A percentile compares a stretch with the other conserved stretches of the same genome.
Evolutionary conservation across 2,797 vertebrate species (phyloP).

Genomic region (Podarcis lilfordi): DNA sequence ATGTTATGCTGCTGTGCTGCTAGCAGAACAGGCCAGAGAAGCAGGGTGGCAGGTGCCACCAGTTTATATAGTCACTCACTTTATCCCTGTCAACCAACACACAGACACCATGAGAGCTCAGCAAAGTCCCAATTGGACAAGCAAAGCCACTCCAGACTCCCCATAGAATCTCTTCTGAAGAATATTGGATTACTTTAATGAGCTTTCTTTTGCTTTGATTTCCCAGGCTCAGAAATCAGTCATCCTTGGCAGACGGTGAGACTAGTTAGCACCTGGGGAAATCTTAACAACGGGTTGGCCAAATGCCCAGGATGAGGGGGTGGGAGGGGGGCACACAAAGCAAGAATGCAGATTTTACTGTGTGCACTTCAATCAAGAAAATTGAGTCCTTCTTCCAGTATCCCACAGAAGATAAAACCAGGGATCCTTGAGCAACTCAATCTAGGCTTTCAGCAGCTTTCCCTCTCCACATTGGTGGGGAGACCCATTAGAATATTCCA

Average conservation of each 20-base stretch:
- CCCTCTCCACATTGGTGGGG: too few relatives aligned
- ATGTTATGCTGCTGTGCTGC: too few relatives aligned
- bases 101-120: neutral
- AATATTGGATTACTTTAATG: constrained; percentile 44
- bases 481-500: too few relatives aligned
- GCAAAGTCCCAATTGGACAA: neutral
- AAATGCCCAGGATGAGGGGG: constrained; percentile 3
- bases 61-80: too few relatives aligned
- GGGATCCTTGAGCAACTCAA: neutral
- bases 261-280: constrained; percentile 47
- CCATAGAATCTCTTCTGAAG: constrained; percentile 30
- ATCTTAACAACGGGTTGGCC: constrained; percentile 42
- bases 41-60: too few relatives aligned
- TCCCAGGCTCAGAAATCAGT: constrained; percentile 45
- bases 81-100: too few relatives aligned
- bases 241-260: constrained; percentile 47
- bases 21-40: too few relatives aligned
- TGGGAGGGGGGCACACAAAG: neutral
- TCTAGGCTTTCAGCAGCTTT: neutral
- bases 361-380: accelerated
- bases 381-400: neutral
- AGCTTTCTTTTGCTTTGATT: constrained; percentile 51
- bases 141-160: neutral
- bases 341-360: constrained; percentile 23
- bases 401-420: neutral